phyloP scores from a whole-genome alignment of 1,140 invertebrate genomes.

The Drosophila ficusphila region DNA sequence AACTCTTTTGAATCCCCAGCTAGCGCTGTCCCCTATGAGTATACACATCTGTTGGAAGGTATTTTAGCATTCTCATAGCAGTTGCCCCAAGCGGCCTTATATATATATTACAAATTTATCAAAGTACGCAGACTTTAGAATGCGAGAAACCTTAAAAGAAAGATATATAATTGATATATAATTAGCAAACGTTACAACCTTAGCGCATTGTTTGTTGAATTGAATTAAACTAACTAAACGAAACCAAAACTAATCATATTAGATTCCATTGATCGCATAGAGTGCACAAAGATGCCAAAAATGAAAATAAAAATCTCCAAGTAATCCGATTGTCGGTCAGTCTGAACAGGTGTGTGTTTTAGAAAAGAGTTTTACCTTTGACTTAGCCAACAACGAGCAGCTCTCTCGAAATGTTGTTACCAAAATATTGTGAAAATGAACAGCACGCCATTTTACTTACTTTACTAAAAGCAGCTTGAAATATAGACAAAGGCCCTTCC shows the following conservation, averaged over 20 bases:
- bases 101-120: constrained; percentile 46
- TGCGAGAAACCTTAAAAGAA: constrained; percentile 15
- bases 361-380: constrained; percentile 32
- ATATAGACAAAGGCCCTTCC: background rate
- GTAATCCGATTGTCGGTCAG: background rate
- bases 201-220: constrained; percentile 76
- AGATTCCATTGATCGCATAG: constrained; percentile 38
- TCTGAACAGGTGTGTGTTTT: constrained; percentile 27
- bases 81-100: constrained; percentile 76
- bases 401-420: constrained; percentile 26
- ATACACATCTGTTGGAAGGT: constrained; percentile 18
- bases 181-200: constrained; percentile 74
- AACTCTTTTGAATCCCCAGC: background rate
- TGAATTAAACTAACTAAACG: constrained; percentile 51
- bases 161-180: constrained; percentile 45
- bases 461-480: background rate
- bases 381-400: constrained; percentile 27
- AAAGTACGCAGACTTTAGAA: constrained; percentile 29
- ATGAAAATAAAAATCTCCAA: constrained; percentile 13
- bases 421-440: background rate
- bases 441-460: background rate
- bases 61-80: constrained; percentile 59
- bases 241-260: constrained; percentile 29
- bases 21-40: constrained; percentile 12
- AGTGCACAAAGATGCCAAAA: constrained; percentile 18